Evolutionary conservation across 1,140 invertebrate species (phyloP), one percentile per base, ranked within the genome.

Genomic region (Ceratosolen fusciceps): DNA sequence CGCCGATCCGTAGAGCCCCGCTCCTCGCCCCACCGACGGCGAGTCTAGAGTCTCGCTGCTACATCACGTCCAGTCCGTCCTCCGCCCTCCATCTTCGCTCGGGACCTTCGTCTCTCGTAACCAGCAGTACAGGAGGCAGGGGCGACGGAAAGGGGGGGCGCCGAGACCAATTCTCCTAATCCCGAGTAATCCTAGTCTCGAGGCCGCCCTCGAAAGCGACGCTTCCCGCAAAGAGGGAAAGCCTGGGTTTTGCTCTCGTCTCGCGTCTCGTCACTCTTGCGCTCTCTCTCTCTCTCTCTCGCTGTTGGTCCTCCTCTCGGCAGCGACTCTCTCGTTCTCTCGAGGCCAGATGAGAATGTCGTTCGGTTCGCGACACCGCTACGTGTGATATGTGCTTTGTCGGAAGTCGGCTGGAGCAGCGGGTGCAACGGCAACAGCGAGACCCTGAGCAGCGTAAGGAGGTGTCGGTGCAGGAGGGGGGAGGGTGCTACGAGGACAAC

Each of bases 51-150:
- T 7, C 58, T 29, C 7, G 8, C 24, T 62, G 16, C n/a, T 8
- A 31, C 7, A 12, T 29, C 16, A 56, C 26, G 9, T 9, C 24
- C 31, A 9, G 14, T 65, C 37, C 5, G 12, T 37, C 31, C 71
- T 54, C 34, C 62, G 24, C 54, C 75, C 34, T 77, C 75, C 75
- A 77, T 77, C 65, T 77, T 77, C 52, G 39, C 65, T 77, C 39
- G 67, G 31, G 67, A 77, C 67, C 8, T 58, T 60, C 65, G 34
- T n/a, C n/a, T n/a, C n/a, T 12, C 37, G 26, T 31, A n/a, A n/a
- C n/a, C n/a, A n/a, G n/a, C 37, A 62, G 34, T 37, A 74, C 58
- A 73, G 71, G 37, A 43, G 39, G 19, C n/a, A 67, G 37, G 62
- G 24, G 62, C 37, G 67, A 56, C 4, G 12, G 8, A 39, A 56